Base-by-base conservation (phyloP, 2,888 invertebrate species). In the Eupelmus urozonus region DNA sequence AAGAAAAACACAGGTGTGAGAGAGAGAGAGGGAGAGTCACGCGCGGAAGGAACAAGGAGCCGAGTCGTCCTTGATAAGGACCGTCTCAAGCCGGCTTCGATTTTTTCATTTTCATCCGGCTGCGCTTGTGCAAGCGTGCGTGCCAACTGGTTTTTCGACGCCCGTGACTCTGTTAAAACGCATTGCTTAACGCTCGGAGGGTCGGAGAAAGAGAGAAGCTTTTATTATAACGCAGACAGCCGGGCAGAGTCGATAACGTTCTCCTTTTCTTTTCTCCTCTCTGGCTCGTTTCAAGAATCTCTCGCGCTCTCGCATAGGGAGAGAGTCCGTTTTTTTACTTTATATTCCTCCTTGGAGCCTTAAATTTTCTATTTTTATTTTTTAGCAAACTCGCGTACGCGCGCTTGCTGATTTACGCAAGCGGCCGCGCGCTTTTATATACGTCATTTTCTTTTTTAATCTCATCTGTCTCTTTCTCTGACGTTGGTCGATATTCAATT, bases 31-130 rank as follows among this genome's bases (percentile, higher is more conserved):
- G 16, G 65, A 66, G 34, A 27, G 45, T 42, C 51, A 42, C 27
- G 55, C 57, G 29, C 20, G 59, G 11, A 20, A 62, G 20, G 23
- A 45, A 51, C 20, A 60, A 51, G 18, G 18, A 9, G n/a, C 29
- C n/a, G 20, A 62, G 55, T 73, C 27, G 27, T 29, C 72, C 62
- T 73, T 63, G 55, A 73, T 73, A 65, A 73, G 63, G 72, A 65
- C 34, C 9, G n/a, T 34, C 9, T 34, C 3, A 45, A 20, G n/a
- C 29, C 23, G 49, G 5, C 20, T 55, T 34, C 16, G 55, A 29
- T 20, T 73, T 42, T 65, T 73, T 45, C 9, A 1, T 62, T 27
- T 45, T 71, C 34, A 45, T 51, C 60, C 23, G 29, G n/a, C 13
- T 29, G 16, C n/a, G 5, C 5, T 49, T 40, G 49, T 59, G 27